These are phyloP conservation scores for Distichodus sexfasciatus DNA, from an alignment of 2,797 vertebrate species.

Conservation along the genomic window DNA sequence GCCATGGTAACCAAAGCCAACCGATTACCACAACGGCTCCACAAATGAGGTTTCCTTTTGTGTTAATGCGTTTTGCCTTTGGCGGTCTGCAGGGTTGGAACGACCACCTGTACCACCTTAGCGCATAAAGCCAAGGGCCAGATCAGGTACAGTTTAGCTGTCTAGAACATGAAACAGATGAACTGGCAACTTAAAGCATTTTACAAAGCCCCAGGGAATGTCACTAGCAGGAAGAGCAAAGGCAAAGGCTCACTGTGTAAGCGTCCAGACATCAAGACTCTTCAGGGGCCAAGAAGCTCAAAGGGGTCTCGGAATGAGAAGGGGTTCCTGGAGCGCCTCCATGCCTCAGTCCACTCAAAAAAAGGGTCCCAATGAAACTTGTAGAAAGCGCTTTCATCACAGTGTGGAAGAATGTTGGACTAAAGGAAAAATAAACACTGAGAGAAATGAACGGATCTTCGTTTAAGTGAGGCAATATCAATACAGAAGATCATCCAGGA, in stretches of 20 bases:
- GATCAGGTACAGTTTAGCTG: background rate
- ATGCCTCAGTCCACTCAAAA: background rate
- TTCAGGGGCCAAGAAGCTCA: conserved; percentile 61
- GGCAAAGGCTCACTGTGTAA: conserved; percentile 7
- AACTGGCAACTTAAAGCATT: conserved; percentile 29
- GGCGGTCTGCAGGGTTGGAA: background rate
- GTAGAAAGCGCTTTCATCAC: background rate
- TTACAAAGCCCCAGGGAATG: conserved; percentile 30
- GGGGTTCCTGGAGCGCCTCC: background rate
- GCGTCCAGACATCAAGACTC: conserved; percentile 53
- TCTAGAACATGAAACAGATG: conserved; percentile 7
- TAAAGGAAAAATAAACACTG: too few species aligned
- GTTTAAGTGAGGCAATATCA: too few species aligned
- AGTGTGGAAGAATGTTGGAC: background rate
- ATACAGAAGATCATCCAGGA: too few species aligned
- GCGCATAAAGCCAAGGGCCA: background rate
- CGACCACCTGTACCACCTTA: background rate
- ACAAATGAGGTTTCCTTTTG: background rate
- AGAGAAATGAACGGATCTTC: too few species aligned
- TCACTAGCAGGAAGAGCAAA: conserved; percentile 15
- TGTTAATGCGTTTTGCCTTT: background rate
- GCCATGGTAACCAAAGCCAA: background rate
- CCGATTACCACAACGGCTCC: background rate
- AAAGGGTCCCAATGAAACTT: conserved; percentile 53
- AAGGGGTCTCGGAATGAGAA: conserved; percentile 57